Percentiles rank a stretch among this genome's conserved stretches.
phyloP scores from a whole-genome alignment of 2,113 vertebrate genomes.

The Collichthys lucidus region DNA sequence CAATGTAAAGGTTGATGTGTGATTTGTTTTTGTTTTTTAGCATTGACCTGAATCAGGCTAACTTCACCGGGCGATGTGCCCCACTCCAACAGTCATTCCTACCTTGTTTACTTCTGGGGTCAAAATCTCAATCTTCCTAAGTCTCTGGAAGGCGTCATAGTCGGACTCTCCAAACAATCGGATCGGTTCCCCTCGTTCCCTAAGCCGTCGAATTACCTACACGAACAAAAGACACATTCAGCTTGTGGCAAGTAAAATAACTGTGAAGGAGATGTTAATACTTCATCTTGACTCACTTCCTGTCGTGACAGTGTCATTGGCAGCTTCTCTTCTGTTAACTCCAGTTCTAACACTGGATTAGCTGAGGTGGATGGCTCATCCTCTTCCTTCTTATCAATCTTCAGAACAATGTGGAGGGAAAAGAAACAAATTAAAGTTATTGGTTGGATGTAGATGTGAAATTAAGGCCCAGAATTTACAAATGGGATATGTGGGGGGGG shows the following conservation, averaged over 20 bases:
- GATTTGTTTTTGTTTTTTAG: no score
- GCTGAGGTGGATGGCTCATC: slow-evolving; percentile 87
- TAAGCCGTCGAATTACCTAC: slow-evolving; percentile 94
- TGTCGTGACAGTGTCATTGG: slow-evolving; percentile 98
- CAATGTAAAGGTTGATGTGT: not conserved
- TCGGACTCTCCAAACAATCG: slow-evolving; percentile 94
- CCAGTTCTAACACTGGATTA: slow-evolving; percentile 93
- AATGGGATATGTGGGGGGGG: not conserved
- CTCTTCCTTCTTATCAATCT: slow-evolving; percentile 89
- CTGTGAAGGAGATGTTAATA: not conserved
- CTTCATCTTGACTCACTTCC: slow-evolving; percentile 85
- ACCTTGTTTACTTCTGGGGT: slow-evolving; percentile 99
- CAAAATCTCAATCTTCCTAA: slow-evolving; percentile 98
- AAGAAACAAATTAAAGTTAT: slow-evolving; percentile 1
- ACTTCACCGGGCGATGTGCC: not conserved
- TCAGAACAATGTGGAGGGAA: slow-evolving; percentile 35
- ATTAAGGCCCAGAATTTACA: not conserved
- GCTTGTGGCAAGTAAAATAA: not conserved
- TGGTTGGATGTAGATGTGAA: not conserved
- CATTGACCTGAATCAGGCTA: not conserved
- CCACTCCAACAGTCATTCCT: slow-evolving; percentile 22
- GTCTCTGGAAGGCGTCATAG: slow-evolving; percentile 95
- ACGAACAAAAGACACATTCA: slow-evolving; percentile 22
- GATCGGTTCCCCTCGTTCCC: slow-evolving; percentile 95
- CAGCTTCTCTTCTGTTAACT: slow-evolving; percentile 95